These are phyloP conservation scores for Cotesia chilonis DNA, from an alignment of 1,140 invertebrate species.

Conservation along the genomic window DNA sequence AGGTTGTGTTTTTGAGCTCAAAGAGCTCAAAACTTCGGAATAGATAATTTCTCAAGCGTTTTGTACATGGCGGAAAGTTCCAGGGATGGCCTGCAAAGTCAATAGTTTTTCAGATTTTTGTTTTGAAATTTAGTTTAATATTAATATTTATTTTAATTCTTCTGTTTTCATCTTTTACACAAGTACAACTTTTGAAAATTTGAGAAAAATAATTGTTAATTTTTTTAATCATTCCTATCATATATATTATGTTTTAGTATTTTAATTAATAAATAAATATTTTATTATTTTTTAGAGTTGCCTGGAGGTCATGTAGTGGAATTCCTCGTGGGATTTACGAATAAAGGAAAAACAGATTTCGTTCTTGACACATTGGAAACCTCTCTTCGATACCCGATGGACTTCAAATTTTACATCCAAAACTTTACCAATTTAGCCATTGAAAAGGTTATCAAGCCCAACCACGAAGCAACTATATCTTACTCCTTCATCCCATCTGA, in stretches of 20 bases:
- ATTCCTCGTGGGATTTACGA: conserved; percentile 95
- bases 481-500: conserved; percentile 97
- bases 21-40: too few species aligned
- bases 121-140: too few species aligned
- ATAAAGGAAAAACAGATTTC: conserved; percentile 92
- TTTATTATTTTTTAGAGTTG: conserved; percentile 75
- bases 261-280: conserved; percentile 19
- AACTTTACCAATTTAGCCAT: conserved; percentile 95
- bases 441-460: conserved; percentile 87
- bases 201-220: too few species aligned
- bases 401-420: conserved; percentile 97
- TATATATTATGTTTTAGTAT: conserved; percentile 1
- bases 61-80: too few species aligned
- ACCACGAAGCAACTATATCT: conserved; percentile 92
- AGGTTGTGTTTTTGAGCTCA: too few species aligned
- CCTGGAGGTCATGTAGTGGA: conserved; percentile 92
- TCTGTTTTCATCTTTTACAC: too few species aligned
- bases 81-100: too few species aligned
- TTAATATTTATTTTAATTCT: too few species aligned
- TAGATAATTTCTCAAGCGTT: too few species aligned
- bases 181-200: too few species aligned
- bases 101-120: too few species aligned
- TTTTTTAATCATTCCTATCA: not conserved
- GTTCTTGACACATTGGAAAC: conserved; percentile 93
- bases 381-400: conserved; percentile 98